A percentile compares a stretch with the other conserved stretches of the same genome.
Conservation (phyloP, 2,113 vertebrate genomes). For the Nerophis ophidion region DNA sequence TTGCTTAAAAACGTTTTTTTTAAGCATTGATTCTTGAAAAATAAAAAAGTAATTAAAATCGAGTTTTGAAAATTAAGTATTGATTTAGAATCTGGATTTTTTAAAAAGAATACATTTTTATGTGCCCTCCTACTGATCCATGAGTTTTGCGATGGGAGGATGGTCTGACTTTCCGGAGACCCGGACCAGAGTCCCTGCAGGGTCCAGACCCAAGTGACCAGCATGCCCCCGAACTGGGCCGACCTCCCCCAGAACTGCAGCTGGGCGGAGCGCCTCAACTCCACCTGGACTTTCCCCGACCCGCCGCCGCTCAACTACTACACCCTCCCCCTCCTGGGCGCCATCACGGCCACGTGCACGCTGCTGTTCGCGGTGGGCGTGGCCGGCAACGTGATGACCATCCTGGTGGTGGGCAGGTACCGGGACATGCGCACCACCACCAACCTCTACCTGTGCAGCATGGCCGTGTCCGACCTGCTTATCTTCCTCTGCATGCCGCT, state of each 20-base stretch:
- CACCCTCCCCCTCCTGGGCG: constrained; percentile 82
- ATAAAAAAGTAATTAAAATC: no score
- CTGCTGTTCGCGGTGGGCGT: constrained; percentile 84
- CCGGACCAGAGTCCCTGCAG: constrained; percentile 26
- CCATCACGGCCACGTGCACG: constrained; percentile 80
- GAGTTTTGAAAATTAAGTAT: no score
- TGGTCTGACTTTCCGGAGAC: constrained; percentile 22
- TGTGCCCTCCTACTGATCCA: no score
- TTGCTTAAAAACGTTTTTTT: no score
- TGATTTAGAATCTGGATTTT: no score
- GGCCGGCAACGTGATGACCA: constrained; percentile 87
- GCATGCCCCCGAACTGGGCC: constrained; percentile 75
- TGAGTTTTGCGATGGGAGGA: not conserved
- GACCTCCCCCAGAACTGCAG: constrained; percentile 67
- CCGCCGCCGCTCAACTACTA: constrained; percentile 72
- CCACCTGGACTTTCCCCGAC: constrained; percentile 29
- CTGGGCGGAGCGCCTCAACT: constrained; percentile 58
- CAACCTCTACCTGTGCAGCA: constrained; percentile 94
- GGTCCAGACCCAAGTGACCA: constrained; percentile 18
- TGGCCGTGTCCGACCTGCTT: constrained; percentile 93
- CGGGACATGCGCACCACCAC: constrained; percentile 93
- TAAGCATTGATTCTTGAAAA: no score
- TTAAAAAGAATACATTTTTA: no score
- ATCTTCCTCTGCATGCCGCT: constrained; percentile 96
- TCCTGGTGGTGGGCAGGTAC: constrained; percentile 87